phyloP scores from a whole-genome alignment of 2,888 invertebrate genomes.

The Eristalinus sepulchralis region DNA sequence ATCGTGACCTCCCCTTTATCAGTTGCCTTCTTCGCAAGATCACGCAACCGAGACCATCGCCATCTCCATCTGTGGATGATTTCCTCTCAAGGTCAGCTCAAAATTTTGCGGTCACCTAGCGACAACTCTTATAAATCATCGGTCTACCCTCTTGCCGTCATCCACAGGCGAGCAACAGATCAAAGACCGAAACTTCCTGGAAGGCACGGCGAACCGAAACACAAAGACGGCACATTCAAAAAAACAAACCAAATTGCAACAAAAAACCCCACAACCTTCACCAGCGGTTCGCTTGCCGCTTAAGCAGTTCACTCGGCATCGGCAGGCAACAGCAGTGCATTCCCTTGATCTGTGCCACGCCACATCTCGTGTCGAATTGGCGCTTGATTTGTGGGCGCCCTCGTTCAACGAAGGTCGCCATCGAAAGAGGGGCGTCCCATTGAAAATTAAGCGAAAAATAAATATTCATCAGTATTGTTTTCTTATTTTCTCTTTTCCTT shows the following conservation, averaged over 20 bases:
- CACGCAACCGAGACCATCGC: too few relatives aligned
- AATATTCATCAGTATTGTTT: slow-evolving; percentile 44
- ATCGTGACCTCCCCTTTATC: too few relatives aligned
- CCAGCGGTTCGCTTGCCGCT: not conserved
- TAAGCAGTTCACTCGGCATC: slow-evolving; percentile 32
- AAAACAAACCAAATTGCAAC: slow-evolving; percentile 3
- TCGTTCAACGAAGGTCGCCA: slow-evolving; percentile 52
- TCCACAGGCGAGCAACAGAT: not conserved
- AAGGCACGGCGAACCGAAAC: slow-evolving; percentile 16
- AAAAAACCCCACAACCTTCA: slow-evolving; percentile 11
- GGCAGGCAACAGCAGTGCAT: slow-evolving; percentile 21
- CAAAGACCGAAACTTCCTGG: slow-evolving; percentile 42
- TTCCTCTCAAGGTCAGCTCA: slow-evolving; percentile 55
- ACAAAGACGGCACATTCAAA: not conserved
- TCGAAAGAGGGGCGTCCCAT: slow-evolving; percentile 30
- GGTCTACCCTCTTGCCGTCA: slow-evolving; percentile 52
- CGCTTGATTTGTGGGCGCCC: slow-evolving; percentile 64
- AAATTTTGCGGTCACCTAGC: slow-evolving; percentile 56
- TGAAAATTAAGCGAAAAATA: slow-evolving; percentile 57
- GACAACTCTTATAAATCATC: slow-evolving; percentile 59
- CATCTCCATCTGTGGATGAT: too few relatives aligned
- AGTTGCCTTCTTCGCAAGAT: too few relatives aligned
- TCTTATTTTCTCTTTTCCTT: slow-evolving; percentile 18
- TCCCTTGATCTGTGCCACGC: slow-evolving; percentile 32
- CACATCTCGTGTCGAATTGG: slow-evolving; percentile 40